A percentile compares a stretch with the other conserved stretches of the same genome.
Evolutionary conservation across 2,113 vertebrate species (phyloP).

Genomic region (Hippolais icterina): DNA sequence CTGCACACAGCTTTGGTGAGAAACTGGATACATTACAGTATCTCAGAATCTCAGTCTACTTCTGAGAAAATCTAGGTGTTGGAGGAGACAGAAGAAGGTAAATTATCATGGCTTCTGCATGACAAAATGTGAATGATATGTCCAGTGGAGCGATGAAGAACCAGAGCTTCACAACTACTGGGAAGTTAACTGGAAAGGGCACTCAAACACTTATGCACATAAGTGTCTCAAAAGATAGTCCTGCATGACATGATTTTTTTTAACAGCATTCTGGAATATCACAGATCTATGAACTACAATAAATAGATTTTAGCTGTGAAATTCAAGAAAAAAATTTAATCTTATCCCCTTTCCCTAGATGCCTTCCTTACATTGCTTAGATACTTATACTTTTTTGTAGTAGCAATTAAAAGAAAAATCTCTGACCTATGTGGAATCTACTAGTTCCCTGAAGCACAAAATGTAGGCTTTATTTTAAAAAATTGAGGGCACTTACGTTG

Average conservation of each 20-base stretch:
- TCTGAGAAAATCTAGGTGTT: neutral
- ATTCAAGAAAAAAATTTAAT: neutral
- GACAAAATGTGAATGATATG: neutral
- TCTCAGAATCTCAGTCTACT: neutral
- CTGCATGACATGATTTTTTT: neutral
- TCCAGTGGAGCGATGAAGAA: neutral
- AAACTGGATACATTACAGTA: neutral
- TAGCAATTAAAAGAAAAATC: neutral
- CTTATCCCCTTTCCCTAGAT: neutral
- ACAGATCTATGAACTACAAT: neutral
- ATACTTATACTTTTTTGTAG: neutral
- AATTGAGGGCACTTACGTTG: neutral
- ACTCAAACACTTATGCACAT: neutral
- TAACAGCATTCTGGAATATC: neutral
- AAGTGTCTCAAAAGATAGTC: neutral
- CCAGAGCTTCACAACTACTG: neutral
- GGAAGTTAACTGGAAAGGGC: neutral
- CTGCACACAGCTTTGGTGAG: neutral
- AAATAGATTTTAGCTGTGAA: neutral
- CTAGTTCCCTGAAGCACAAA: neutral
- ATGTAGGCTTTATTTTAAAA: neutral
- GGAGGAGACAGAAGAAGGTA: neutral
- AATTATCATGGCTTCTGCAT: neutral
- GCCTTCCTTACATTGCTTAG: neutral
- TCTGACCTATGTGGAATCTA: neutral